phyloP scores from a whole-genome alignment of 2,113 vertebrate species.

The Desmodus rotundus region DNA sequence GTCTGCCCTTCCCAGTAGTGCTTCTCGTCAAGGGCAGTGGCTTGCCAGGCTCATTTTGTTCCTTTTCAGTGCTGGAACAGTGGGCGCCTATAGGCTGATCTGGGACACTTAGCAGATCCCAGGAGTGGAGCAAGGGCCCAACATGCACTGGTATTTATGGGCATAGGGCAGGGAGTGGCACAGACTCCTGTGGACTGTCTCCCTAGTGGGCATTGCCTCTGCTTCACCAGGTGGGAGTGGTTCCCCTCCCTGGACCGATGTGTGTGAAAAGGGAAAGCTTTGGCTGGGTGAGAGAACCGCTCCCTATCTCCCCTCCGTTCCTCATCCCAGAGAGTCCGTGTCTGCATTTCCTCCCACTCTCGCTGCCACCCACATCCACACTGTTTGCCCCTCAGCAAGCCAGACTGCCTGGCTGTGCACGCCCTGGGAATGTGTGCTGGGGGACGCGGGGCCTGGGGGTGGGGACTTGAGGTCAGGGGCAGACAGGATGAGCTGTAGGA shows the following conservation, averaged over 20 bases:
- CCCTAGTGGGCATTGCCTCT: neutral
- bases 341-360: neutral
- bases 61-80: neutral
- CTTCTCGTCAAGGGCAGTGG: neutral
- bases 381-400: neutral
- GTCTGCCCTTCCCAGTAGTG: neutral
- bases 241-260: neutral
- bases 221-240: neutral
- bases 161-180: neutral
- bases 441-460: neutral
- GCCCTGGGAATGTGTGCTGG: neutral
- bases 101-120: neutral
- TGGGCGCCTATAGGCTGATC: neutral
- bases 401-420: neutral
- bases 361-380: neutral
- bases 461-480: neutral
- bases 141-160: neutral
- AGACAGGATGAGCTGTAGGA: neutral
- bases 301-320: neutral
- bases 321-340: neutral
- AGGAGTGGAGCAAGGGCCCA: neutral
- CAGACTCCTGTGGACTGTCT: neutral
- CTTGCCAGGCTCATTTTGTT: neutral
- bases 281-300: neutral
- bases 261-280: neutral